Evolutionary conservation across 1,140 invertebrate species (phyloP).

Genomic region (Phthorimaea operculella): DNA sequence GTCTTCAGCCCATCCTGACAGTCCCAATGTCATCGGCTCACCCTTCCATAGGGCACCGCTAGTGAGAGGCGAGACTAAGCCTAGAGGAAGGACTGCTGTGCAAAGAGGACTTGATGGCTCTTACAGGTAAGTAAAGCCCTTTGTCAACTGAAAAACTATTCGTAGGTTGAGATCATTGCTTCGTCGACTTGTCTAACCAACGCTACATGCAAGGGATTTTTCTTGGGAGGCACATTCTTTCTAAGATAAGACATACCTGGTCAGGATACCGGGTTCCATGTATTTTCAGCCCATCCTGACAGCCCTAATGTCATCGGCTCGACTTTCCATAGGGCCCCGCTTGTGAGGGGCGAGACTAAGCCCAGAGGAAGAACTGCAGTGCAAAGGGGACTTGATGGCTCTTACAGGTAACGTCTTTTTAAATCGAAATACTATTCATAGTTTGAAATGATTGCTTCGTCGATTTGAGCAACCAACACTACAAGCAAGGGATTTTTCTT

Average conservation of each 20-base stretch:
- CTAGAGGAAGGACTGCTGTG: constrained; percentile 71
- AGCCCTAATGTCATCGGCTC: constrained; percentile 67
- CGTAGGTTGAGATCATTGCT: too few species aligned
- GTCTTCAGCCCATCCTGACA: constrained; percentile 75
- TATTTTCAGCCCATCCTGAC: constrained; percentile 76
- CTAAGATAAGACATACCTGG: constrained; percentile 79
- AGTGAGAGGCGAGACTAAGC: constrained; percentile 62
- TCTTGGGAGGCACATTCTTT: too few species aligned
- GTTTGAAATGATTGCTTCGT: too few species aligned
- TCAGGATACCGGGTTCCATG: constrained; percentile 76
- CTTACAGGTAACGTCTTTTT: too few species aligned
- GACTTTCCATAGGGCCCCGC: constrained; percentile 67
- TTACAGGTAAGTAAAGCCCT: too few species aligned
- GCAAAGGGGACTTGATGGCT: constrained; percentile 71
- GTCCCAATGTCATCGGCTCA: constrained; percentile 65
- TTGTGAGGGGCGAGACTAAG: constrained; percentile 63
- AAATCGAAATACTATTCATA: too few species aligned
- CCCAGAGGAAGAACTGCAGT: constrained; percentile 71
- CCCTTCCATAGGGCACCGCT: constrained; percentile 69
- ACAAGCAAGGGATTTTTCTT: too few species aligned
- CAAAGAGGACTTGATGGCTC: constrained; percentile 72
- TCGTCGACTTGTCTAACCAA: too few species aligned
- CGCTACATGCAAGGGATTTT: too few species aligned
- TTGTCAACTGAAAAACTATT: too few species aligned
- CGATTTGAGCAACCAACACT: too few species aligned